phyloP scores from a whole-genome alignment of 2,113 vertebrate species.

The Hippocampus abdominalis region DNA sequence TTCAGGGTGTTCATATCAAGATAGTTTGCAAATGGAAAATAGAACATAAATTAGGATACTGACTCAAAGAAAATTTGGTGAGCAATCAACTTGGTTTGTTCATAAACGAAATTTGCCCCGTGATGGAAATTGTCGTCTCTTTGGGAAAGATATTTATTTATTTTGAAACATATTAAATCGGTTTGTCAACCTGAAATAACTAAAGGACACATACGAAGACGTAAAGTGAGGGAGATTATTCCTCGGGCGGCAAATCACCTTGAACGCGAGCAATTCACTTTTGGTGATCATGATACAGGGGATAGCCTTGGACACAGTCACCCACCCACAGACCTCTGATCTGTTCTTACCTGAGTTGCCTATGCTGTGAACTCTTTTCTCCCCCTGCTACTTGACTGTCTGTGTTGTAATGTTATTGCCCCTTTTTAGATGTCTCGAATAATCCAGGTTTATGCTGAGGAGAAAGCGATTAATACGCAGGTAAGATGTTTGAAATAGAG shows the following conservation, averaged over 20 bases:
- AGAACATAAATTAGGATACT: too few species aligned
- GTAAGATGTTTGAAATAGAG: constrained; percentile 91
- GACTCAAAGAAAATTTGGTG: too few species aligned
- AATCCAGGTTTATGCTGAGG: constrained; percentile 99
- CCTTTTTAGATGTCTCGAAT: constrained; percentile 99
- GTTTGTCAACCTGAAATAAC: too few species aligned
- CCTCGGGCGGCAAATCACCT: neutral
- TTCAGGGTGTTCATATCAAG: too few species aligned
- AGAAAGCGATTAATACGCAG: constrained; percentile 99
- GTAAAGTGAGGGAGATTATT: neutral
- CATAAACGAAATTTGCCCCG: too few species aligned
- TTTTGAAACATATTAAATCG: too few species aligned
- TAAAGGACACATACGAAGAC: neutral
- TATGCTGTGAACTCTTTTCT: constrained; percentile 75
- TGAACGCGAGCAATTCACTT: too few species aligned
- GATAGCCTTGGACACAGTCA: constrained; percentile 27
- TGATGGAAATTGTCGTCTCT: too few species aligned
- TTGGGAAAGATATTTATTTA: too few species aligned
- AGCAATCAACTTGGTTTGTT: too few species aligned
- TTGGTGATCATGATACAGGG: neutral
- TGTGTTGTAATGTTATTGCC: constrained; percentile 95
- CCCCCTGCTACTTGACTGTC: constrained; percentile 67
- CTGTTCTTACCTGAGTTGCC: constrained; percentile 62
- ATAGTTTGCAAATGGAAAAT: too few species aligned
- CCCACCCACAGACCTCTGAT: constrained; percentile 41